Base-by-base conservation (phyloP, 2,888 invertebrate genomes). In the Apamea epomidion region DNA sequence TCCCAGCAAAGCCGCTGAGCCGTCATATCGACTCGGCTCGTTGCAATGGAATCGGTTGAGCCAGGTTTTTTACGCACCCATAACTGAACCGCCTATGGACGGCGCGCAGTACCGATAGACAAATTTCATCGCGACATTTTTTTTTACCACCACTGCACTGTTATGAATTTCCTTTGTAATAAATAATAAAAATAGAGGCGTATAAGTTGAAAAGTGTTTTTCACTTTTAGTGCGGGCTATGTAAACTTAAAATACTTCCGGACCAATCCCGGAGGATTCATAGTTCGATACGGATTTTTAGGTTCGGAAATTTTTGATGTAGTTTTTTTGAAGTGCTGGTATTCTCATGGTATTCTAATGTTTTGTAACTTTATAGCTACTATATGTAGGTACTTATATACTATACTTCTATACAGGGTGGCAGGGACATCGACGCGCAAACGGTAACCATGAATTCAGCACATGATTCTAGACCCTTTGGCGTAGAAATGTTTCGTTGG, bases 11-110 rank as follows among this genome's bases (percentile, higher is more conserved):
- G 89, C 91, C 90, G 90, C 87, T 91, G 90, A 91, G 91, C 93
- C 90, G 85, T 90, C 90, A 92, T 92, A 92, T 93, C 92, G 91
- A 84, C 85, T 87, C 86, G 89, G 88, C 80, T 90, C 88, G 89
- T 76, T 90, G 90, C 90, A 90, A 87, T 90, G 86, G 89, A 87
- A 90, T 91, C 89, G 89, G 87, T 84, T 87, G 86, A 91, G 88
- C 90, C 86, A 81, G 88, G 90, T 91, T 93, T 94, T 89, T 93
- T 91, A 92, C 92, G 91, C 92, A 90, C 89, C 92, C 92, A 91
- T 93, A 93, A 93, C 92, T 89, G 91, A 87, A 92, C 92, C 92
- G 87, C 89, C 89, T 91, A 92, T 88, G 90, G 90, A 81, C 76
- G 79, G 86, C 89, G 90, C 82, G 86, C 88, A 91, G 87, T 85